phyloP scores from a whole-genome alignment of 1,140 invertebrate genomes.

The Cyclina sinensis region DNA sequence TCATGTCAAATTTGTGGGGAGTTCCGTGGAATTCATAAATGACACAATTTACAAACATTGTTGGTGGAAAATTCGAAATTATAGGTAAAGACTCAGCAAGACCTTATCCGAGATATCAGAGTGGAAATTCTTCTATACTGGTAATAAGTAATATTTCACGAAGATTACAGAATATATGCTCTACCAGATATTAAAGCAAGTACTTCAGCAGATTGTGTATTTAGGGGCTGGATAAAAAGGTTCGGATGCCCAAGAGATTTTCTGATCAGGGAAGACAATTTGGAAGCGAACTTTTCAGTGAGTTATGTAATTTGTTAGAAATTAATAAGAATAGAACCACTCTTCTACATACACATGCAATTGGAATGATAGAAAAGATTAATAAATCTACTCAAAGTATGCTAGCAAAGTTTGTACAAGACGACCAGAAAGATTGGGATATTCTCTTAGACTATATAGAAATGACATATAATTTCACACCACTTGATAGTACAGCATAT shows the following conservation, averaged over 20 bases:
- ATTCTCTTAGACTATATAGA: too few species aligned
- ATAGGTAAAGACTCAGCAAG: conserved; percentile 6
- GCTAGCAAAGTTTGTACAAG: background rate
- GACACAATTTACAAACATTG: conserved; percentile 12
- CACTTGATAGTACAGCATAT: background rate
- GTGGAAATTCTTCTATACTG: background rate
- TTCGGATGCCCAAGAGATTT: conserved; percentile 7
- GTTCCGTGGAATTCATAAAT: background rate
- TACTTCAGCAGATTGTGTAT: conserved; percentile 1
- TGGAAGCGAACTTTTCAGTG: conserved; percentile 4
- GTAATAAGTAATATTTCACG: conserved; percentile 49
- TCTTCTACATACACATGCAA: conserved; percentile 5
- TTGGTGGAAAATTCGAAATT: conserved; percentile 33
- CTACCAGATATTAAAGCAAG: conserved; percentile 8
- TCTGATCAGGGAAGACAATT: conserved; percentile 51
- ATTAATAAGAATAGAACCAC: conserved; percentile 35
- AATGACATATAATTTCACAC: conserved; percentile 3
- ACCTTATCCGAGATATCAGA: background rate
- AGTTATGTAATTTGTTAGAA: conserved; percentile 18
- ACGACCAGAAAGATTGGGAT: background rate
- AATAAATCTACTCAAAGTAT: background rate
- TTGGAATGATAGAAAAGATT: conserved; percentile 3
- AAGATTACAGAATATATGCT: conserved; percentile 45
- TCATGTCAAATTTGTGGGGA: too few species aligned
- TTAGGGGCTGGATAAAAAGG: conserved; percentile 37